Conservation (phyloP, 2,113 vertebrate species). For the Naja naja region DNA sequence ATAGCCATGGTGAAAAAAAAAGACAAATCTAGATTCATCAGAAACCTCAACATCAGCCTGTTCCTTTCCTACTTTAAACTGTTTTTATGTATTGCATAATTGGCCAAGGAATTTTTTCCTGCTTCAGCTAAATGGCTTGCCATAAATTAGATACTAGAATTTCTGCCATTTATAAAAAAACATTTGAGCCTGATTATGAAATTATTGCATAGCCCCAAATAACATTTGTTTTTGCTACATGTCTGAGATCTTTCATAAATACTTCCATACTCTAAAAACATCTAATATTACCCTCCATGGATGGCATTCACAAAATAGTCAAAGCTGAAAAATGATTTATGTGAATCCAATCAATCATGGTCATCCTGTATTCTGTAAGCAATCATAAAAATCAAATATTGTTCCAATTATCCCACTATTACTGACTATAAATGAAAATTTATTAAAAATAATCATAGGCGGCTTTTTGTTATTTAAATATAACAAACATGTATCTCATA, state of each 20-base stretch:
- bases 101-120: background rate
- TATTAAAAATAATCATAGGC: background rate
- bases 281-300: background rate
- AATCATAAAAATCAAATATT: background rate
- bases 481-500: background rate
- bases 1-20: conserved; percentile 29
- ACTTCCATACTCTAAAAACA: background rate
- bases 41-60: background rate
- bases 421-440: background rate
- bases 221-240: background rate
- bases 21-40: background rate
- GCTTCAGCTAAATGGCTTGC: background rate
- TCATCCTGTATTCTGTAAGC: background rate
- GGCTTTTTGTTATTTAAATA: background rate
- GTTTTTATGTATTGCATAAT: background rate
- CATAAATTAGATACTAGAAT: background rate
- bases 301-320: background rate
- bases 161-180: background rate
- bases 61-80: background rate
- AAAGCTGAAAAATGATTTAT: background rate
- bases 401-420: background rate
- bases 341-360: background rate
- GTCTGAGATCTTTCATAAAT: background rate
- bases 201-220: background rate
- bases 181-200: background rate